phyloP scores from a whole-genome alignment of 2,797 vertebrate genomes.

The Allobates femoralis region DNA sequence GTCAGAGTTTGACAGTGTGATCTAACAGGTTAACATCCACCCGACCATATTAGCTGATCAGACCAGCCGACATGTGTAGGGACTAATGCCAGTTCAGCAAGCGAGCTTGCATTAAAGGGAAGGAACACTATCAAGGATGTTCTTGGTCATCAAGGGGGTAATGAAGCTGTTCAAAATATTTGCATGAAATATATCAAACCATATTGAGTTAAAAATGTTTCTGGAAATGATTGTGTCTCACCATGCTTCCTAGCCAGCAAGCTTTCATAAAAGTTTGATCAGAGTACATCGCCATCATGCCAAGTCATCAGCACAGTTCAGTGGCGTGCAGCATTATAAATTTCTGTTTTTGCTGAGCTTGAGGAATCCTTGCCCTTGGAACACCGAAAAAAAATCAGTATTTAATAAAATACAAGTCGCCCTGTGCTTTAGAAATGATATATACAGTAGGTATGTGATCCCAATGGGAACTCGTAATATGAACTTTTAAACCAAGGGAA shows the following conservation, averaged over 20 bases:
- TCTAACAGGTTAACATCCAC: too few species aligned
- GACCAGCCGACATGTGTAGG: too few species aligned
- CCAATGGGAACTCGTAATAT: not conserved
- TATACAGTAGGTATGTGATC: not conserved
- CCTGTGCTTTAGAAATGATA: slow-evolving; percentile 13
- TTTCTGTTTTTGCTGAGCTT: slow-evolving; percentile 50
- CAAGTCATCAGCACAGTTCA: slow-evolving; percentile 45
- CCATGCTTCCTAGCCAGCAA: not conserved
- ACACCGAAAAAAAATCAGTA: slow-evolving; percentile 19
- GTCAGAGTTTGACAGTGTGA: too few species aligned
- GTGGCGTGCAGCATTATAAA: slow-evolving; percentile 29
- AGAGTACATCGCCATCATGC: slow-evolving; percentile 6
- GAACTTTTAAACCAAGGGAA: not conserved
- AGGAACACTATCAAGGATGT: too few species aligned
- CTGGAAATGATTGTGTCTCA: not conserved
- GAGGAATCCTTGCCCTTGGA: slow-evolving; percentile 47
- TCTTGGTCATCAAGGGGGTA: too few species aligned
- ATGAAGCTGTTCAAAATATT: too few species aligned
- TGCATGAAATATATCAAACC: not conserved
- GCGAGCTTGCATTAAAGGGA: too few species aligned
- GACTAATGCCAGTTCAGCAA: too few species aligned
- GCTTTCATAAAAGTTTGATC: slow-evolving; percentile 14
- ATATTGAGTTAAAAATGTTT: not conserved
- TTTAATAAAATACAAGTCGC: slow-evolving; percentile 18
- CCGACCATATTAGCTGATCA: too few species aligned